Evolutionary conservation across 2,888 invertebrate genomes (phyloP).

Genomic region (Dugesia japonica): DNA sequence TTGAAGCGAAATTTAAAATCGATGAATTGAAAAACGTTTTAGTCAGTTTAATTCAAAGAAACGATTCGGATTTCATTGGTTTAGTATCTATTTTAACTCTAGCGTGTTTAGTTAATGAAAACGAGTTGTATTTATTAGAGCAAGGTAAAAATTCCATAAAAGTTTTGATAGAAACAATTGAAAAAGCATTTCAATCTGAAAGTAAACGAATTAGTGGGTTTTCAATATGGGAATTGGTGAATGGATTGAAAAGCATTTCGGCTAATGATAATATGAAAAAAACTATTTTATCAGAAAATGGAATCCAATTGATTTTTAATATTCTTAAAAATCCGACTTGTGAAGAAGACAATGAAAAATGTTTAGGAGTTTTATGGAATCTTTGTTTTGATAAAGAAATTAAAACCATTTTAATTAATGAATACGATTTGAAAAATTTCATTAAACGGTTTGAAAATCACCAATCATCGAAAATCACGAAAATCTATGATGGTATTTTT

Average conservation of each 20-base stretch:
- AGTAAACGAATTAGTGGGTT: constrained; percentile 38
- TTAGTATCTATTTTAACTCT: constrained; percentile 40
- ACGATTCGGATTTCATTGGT: constrained; percentile 41
- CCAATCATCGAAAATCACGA: constrained; percentile 38
- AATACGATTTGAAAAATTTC: constrained; percentile 37
- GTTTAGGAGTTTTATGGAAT: constrained; percentile 38
- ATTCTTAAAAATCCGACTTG: neutral
- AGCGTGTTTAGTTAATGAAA: constrained; percentile 38
- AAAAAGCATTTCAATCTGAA: constrained; percentile 38
- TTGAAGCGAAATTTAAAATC: constrained; percentile 41
- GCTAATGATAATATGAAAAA: constrained; percentile 42
- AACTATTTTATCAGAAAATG: constrained; percentile 38
- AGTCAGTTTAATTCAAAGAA: constrained; percentile 34
- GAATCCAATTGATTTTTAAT: neutral
- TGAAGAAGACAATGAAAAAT: neutral
- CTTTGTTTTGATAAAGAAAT: constrained; percentile 41
- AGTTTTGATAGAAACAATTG: constrained; percentile 39
- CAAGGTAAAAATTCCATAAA: constrained; percentile 38
- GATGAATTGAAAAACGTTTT: constrained; percentile 30
- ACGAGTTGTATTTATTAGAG: constrained; percentile 3
- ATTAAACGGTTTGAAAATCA: constrained; percentile 38
- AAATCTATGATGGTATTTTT: constrained; percentile 39
- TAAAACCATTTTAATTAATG: constrained; percentile 37
- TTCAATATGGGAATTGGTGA: constrained; percentile 38
- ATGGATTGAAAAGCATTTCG: constrained; percentile 41